Percentiles rank a stretch among this genome's conserved stretches.
Evolutionary conservation across 2,113 vertebrate genomes (phyloP).

Genomic region (Xiphias gladius): DNA sequence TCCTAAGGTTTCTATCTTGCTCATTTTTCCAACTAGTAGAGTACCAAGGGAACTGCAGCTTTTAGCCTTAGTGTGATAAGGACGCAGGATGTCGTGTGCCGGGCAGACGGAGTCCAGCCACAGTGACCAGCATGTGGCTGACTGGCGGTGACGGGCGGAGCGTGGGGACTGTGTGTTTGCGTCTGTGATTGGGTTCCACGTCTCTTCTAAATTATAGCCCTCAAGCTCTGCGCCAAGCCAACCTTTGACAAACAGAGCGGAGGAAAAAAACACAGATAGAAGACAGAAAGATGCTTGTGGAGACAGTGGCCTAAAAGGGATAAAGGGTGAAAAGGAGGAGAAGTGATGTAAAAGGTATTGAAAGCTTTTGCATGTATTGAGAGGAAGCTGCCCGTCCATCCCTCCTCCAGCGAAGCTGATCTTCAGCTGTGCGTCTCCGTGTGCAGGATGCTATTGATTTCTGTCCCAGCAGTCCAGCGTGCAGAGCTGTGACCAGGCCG

Average conservation of each 20-base stretch:
- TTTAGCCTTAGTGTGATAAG: conserved; percentile 43
- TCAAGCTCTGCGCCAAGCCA: conserved; percentile 50
- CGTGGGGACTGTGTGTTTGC: conserved; percentile 64
- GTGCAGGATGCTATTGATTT: conserved; percentile 41
- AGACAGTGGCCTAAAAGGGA: conserved; percentile 26
- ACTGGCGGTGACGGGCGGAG: conserved; percentile 64
- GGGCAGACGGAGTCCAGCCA: conserved; percentile 68
- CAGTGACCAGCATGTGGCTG: conserved; percentile 75
- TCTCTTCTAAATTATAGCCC: conserved; percentile 73
- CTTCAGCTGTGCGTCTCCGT: conserved; percentile 22
- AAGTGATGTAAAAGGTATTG: conserved; percentile 15
- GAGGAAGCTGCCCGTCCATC: conserved; percentile 38
- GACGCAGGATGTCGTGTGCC: conserved; percentile 67
- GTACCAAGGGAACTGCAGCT: background rate
- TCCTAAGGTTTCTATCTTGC: background rate
- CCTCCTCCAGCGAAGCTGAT: conserved; percentile 32
- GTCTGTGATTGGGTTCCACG: conserved; percentile 72
- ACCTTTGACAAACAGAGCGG: conserved; percentile 55
- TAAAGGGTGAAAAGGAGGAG: conserved; percentile 24
- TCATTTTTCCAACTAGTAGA: background rate
- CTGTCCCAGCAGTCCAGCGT: conserved; percentile 17
- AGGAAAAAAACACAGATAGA: conserved; percentile 42
- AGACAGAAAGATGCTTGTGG: conserved; percentile 27
- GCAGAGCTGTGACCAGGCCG: conserved; percentile 8
- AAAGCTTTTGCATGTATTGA: conserved; percentile 32